Evolutionary conservation across 2,113 vertebrate genomes (phyloP).

Genomic region (Poeciliopsis occidentalis): DNA sequence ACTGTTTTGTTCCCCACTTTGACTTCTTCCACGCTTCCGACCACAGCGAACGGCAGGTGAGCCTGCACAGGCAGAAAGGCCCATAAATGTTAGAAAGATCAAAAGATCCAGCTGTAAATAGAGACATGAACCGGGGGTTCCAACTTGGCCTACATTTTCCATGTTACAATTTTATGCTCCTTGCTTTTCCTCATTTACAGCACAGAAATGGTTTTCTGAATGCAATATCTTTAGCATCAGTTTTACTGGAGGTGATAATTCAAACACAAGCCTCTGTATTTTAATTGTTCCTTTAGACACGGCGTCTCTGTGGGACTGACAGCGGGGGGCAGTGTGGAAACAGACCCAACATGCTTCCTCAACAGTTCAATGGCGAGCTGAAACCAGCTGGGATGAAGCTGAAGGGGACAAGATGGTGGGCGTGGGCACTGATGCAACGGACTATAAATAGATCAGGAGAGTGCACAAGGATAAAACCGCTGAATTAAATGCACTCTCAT

Average conservation of each 20-base stretch:
- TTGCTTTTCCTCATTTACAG: not conserved
- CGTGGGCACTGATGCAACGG: conserved; percentile 55
- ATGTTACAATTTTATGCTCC: not conserved
- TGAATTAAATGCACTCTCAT: conserved; percentile 15
- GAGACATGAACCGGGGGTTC: not conserved
- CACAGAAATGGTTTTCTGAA: conserved; percentile 1
- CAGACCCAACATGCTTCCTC: conserved; percentile 42
- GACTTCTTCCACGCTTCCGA: conserved; percentile 95
- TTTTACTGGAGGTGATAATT: conserved; percentile 19
- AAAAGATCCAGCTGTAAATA: conserved; percentile 7
- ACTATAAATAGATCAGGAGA: conserved; percentile 60
- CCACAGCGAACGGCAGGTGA: conserved; percentile 95
- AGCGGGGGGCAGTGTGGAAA: conserved; percentile 45
- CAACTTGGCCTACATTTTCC: not conserved
- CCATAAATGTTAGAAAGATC: not conserved
- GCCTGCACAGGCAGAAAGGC: conserved; percentile 78
- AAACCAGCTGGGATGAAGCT: conserved; percentile 56
- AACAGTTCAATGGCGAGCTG: conserved; percentile 52
- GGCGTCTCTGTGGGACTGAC: conserved; percentile 29
- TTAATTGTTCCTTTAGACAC: conserved; percentile 24
- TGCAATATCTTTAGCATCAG: conserved; percentile 10
- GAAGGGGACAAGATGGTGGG: conserved; percentile 51
- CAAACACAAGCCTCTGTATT: conserved; percentile 20
- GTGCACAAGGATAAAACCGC: conserved; percentile 27
- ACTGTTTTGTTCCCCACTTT: conserved; percentile 98